Conservation (phyloP, 2,797 vertebrate genomes). For the Lacerta viridis region DNA sequence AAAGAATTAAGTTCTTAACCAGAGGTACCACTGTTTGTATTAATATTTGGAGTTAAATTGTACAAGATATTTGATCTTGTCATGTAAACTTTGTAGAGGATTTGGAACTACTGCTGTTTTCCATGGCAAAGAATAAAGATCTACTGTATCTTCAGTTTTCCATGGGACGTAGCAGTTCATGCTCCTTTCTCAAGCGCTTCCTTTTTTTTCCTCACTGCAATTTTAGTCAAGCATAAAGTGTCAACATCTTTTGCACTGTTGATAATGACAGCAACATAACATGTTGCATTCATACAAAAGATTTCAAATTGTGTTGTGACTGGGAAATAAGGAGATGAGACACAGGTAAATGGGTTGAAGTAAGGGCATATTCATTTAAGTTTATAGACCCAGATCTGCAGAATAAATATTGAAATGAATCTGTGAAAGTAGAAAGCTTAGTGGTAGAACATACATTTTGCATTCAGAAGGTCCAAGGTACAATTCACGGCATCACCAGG, state of each 20-base stretch:
- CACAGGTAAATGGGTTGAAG: not conserved
- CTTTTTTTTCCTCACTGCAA: constrained; percentile 38
- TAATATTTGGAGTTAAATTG: too few relatives aligned
- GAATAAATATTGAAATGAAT: not conserved
- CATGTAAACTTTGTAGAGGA: too few relatives aligned
- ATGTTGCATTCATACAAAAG: constrained; percentile 43
- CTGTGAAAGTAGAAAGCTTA: not conserved
- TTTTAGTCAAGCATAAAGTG: constrained; percentile 69
- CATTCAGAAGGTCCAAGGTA: too few relatives aligned
- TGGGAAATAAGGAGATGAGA: too few relatives aligned
- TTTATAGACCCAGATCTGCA: too few relatives aligned
- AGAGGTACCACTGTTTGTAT: too few relatives aligned
- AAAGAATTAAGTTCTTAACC: too few relatives aligned
- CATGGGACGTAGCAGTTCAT: not conserved
- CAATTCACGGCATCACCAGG: too few relatives aligned
- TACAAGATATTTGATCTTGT: too few relatives aligned
- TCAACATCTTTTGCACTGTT: constrained; percentile 58
- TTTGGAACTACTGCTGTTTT: not conserved
- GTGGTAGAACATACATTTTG: too few relatives aligned
- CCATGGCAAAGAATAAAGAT: not conserved
- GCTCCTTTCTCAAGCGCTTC: constrained; percentile 15
- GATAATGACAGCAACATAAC: constrained; percentile 59
- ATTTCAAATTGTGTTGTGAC: not conserved
- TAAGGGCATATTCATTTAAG: too few relatives aligned
- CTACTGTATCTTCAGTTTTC: not conserved